Percentiles rank a stretch among this genome's conserved stretches.
Conservation (phyloP, 2,797 vertebrate genomes). For the Loriculus beryllinus region DNA sequence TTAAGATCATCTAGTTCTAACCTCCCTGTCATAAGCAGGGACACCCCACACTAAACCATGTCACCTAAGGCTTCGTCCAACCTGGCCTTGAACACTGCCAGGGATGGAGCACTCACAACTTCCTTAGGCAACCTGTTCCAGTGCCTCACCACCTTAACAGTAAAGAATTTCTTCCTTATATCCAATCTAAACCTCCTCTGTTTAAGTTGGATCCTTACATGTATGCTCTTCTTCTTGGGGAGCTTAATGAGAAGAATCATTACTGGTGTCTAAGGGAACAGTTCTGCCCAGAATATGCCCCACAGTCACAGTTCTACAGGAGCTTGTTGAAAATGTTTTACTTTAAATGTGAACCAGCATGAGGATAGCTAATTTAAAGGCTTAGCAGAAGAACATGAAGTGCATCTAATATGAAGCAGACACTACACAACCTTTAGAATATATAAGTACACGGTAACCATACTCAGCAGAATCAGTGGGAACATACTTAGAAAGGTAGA, state of each 20-base stretch:
- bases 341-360: not conserved
- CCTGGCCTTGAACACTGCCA: too few relatives aligned
- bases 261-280: not conserved
- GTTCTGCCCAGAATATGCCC: not conserved
- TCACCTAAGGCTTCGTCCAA: too few relatives aligned
- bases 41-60: too few relatives aligned
- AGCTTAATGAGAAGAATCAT: not conserved
- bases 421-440: not conserved
- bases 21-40: too few relatives aligned
- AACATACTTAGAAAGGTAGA: not conserved
- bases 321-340: not conserved
- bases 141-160: too few relatives aligned
- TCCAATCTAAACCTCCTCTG: too few relatives aligned
- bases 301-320: not conserved
- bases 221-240: not conserved
- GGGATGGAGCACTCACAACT: too few relatives aligned
- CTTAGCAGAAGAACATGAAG: not conserved
- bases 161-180: too few relatives aligned
- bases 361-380: not conserved
- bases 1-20: too few relatives aligned
- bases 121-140: too few relatives aligned
- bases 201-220: not conserved
- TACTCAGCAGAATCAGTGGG: not conserved
- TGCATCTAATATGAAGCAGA: not conserved
- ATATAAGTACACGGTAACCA: not conserved